These are phyloP conservation scores for Pandion haliaetus DNA, from an alignment of 2,113 vertebrate species.

Conservation along the genomic window DNA sequence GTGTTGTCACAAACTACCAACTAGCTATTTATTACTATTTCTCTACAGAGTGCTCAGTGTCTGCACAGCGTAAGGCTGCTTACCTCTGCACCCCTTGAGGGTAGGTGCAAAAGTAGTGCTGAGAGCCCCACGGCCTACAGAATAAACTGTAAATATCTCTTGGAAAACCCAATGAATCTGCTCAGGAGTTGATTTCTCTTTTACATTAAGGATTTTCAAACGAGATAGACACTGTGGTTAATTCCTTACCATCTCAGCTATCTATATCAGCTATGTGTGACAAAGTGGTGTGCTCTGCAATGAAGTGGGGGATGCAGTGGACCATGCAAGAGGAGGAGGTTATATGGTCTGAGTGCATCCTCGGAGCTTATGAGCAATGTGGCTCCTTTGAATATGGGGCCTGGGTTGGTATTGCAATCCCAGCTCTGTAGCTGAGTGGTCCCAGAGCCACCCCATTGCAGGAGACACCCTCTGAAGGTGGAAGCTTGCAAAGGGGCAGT, in stretches of 20 bases:
- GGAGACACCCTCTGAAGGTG: not conserved
- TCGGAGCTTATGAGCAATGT: not conserved
- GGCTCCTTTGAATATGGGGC: not conserved
- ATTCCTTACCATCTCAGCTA: not conserved
- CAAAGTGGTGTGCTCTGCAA: not conserved
- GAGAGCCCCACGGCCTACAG: accelerated
- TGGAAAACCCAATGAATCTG: not conserved
- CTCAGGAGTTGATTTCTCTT: not conserved
- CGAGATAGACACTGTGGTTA: not conserved
- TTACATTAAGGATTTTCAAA: not conserved
- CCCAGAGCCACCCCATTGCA: accelerated
- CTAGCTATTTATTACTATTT: not conserved
- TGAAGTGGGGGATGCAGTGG: not conserved
- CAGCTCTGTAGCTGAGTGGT: not conserved
- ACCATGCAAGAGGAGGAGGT: not conserved
- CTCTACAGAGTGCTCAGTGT: accelerated
- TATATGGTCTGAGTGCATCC: not conserved
- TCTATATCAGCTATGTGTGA: not conserved
- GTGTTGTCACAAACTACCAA: not conserved
- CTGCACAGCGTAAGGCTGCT: not conserved
- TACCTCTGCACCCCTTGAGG: not conserved
- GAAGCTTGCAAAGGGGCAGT: not conserved
- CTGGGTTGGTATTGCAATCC: too few species aligned
- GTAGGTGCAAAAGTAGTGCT: not conserved
- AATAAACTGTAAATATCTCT: not conserved